These are phyloP conservation scores for Brachionus manjavacas DNA, from an alignment of 1,140 invertebrate genomes.

Conservation along the genomic window DNA sequence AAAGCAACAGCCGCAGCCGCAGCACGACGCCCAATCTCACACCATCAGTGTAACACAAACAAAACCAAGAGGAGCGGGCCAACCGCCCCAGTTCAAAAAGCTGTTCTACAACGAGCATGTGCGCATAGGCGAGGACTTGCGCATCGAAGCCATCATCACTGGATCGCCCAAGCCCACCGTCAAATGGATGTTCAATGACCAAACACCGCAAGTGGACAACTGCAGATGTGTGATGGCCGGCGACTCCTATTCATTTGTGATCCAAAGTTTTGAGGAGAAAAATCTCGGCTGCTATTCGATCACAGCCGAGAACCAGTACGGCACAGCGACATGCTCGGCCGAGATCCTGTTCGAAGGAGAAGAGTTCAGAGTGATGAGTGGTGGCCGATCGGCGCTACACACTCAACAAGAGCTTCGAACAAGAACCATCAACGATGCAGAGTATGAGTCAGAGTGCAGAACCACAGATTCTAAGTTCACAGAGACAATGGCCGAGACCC, in stretches of 20 bases:
- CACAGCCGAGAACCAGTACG: slow-evolving; percentile 23
- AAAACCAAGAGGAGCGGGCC: not conserved
- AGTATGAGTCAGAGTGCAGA: no score
- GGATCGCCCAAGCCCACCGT: slow-evolving; percentile 26
- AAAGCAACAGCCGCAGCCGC: not conserved
- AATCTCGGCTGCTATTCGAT: slow-evolving; percentile 34
- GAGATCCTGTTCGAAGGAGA: slow-evolving; percentile 37
- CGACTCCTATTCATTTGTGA: slow-evolving; percentile 37
- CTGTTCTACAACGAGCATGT: slow-evolving; percentile 30
- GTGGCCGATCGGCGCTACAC: not conserved
- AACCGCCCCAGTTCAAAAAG: slow-evolving; percentile 35
- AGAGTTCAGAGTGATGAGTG: not conserved
- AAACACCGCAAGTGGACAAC: not conserved
- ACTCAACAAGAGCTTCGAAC: not conserved
- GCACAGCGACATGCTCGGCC: slow-evolving; percentile 33
- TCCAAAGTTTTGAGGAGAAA: slow-evolving; percentile 11
- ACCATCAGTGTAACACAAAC: not conserved
- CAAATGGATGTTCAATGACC: slow-evolving; percentile 36
- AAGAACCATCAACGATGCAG: not conserved
- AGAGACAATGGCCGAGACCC: not conserved
- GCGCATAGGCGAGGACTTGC: not conserved
- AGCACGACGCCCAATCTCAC: not conserved
- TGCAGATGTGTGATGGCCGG: slow-evolving; percentile 37
- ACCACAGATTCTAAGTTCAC: not conserved
- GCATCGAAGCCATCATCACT: slow-evolving; percentile 18